Base-by-base conservation (phyloP, 2,113 vertebrate genomes). In the Antigone vipio region DNA sequence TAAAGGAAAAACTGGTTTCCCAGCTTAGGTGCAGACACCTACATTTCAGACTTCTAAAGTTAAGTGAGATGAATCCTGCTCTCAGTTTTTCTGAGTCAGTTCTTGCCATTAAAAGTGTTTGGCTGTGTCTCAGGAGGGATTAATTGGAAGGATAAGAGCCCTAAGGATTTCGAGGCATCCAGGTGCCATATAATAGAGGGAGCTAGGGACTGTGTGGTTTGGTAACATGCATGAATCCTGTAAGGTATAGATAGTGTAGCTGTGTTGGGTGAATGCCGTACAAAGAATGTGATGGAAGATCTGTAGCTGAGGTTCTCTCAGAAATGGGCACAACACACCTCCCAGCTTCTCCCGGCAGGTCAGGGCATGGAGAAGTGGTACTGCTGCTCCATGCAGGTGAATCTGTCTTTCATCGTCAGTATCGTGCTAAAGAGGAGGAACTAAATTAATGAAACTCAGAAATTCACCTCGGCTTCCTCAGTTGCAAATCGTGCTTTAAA, bases 401-500 rank as follows among this genome's bases (percentile, higher is more conserved):
- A 87, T 44, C 81, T 84, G 17, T 42, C 78, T 94, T 77, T 90
- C 56, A 35, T 16, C 11, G 2, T 21, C 55, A 81, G 20, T n/a
- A 62, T 27, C 11, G 3, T 55, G 34, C 44, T 62, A 35, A 90
- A 64, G n/a, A 84, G 53, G 53, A 92, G 56, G 64, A 79, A 69
- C 11, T 6, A 92, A 84, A 93, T 96, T 93, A 96, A 95, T 74
- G 55, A 90, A 88, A 89, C 52, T 83, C 75, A 85, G 64, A 93
- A 91, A 95, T 94, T 94, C 85, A 87, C 56, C 44, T 88, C 50
- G 3, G 86, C 66, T 97, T 95, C 83, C 53, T 87, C 59, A 53
- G 75, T 60, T 93, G 63, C 93, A 93, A 93, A 92, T 89, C 63
- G 21, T 81, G 84, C 45, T 96, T 97, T 94, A 96, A 96, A 96